A percentile compares a stretch with the other conserved stretches of the same genome.
Conservation (phyloP, 2,113 vertebrate species). For the Corvus hawaiiensis region DNA sequence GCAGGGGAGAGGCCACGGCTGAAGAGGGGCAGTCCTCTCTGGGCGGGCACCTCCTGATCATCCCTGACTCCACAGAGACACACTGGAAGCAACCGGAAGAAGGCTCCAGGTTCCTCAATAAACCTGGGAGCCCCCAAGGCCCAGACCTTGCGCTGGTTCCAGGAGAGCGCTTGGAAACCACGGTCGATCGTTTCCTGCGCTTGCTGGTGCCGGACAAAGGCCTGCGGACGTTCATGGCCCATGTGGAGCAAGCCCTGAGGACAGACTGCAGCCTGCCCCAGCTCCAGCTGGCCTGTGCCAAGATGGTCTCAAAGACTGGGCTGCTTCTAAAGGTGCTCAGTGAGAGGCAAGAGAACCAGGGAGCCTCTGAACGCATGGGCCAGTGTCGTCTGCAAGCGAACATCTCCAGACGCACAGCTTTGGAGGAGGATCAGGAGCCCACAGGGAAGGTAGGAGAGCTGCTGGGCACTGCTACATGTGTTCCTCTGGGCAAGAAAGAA, state of each 20-base stretch:
- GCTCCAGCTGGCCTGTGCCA: too few species aligned
- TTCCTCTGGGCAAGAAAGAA: background rate
- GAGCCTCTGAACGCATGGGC: background rate
- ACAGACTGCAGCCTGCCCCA: background rate
- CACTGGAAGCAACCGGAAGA: background rate
- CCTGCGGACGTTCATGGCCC: background rate
- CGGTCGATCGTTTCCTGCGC: background rate
- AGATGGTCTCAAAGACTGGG: too few species aligned
- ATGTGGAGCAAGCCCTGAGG: background rate
- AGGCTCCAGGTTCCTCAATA: background rate
- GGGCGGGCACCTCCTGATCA: too few species aligned
- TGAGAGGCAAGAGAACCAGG: background rate
- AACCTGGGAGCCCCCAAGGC: too few species aligned
- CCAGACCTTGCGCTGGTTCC: fast-evolving
- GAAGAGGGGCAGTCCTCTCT: too few species aligned
- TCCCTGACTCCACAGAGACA: too few species aligned
- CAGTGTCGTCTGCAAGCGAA: background rate
- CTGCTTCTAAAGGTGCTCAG: background rate
- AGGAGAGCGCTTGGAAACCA: background rate
- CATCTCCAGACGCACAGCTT: background rate
- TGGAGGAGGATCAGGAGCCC: fast-evolving
- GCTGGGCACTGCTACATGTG: fast-evolving
- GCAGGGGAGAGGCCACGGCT: too few species aligned
- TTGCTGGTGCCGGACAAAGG: background rate
- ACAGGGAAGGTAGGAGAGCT: background rate